Base-by-base conservation (phyloP, 2,797 vertebrate species). In the Poeciliopsis turneri region DNA sequence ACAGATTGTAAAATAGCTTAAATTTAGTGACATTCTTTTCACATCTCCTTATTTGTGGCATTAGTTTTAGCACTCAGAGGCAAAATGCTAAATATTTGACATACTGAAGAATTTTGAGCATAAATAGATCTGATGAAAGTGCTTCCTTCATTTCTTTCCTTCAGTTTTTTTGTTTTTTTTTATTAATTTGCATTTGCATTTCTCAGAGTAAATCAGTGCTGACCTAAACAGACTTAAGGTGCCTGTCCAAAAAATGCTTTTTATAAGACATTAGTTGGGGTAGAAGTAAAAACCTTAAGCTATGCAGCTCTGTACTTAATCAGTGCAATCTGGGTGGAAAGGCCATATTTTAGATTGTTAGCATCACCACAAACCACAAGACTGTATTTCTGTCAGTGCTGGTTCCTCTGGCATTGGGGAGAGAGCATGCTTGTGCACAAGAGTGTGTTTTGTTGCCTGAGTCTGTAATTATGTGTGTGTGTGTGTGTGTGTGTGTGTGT, bases 301-400 rank as follows among this genome's bases (percentile, higher is more conserved):
- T 43, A 61, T 49, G 10, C 73, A 71, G 23, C 49, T 41, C 81
- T 43, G 59, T 68, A 36, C 72, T 57, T 82, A 85, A 90, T 92
- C 70, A 86, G 71, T 55, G 64, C 78, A 82, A 86, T 92, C 79
- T 86, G 75, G 45, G 73, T 36, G 75, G 68, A 83, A 68, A 72
- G 45, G 78, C 80, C 71, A 78, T 85, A 86, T 80, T 86, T 61
- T 69, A 79, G 68, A 86, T 90, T 79, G 49, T 47, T 84, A 89
- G 80, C 76, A 84, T 74, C 39, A 76, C 75, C 49, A 25, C 84
- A 87, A 87, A 92, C 90, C 87, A 86, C 89, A 91, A 18, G 0
- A 9, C 41, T 81, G 72, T 75, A 79, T 84, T 80, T 74, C 80
- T 87, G 76, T 88, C 85, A 83, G 43, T 72, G 8, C 59, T 78